Evolutionary conservation across 2,113 vertebrate species (phyloP), one percentile per base, ranked within the genome.

Genomic region (Arizona elegans): DNA sequence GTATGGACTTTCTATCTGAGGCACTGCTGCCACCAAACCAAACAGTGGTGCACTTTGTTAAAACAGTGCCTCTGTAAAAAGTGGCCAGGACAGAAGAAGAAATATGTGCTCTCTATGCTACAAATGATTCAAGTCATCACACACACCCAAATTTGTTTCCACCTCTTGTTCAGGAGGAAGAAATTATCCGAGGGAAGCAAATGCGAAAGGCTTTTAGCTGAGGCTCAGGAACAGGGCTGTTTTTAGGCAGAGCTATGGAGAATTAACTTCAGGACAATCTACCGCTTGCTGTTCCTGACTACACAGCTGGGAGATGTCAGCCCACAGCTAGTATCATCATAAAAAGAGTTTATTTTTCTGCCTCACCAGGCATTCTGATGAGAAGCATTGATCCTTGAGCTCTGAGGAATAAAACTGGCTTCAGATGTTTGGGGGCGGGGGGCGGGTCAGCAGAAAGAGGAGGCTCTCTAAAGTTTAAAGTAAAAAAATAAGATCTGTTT

Each of bases 191-290:
- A 89, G 54, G 12, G 8, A 86, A 86, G 81, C 19, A 21, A 90
- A 90, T 59, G 54, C 11, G 1, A 90, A 92, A 38, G 8, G 26
- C 54, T 15, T 3, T 86, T 90, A 58, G 81, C 65, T 47, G 8
- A 24, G 23, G 70, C 54, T 88, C 54, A 33, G 54, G 54, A 92
- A 29, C 24, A 26, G 62, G 12, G 62, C 47, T 70, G 29, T 19
- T 90, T 92, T 86, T 62, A 92, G 58, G 33, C 38, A 90, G 70
- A 9, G 54, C 54, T 86, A 86, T 47, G 65, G 89, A 81, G 88
- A 65, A 90, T 89, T 90, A 47, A 86, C 50, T 90, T 81, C 90
- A 91, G 50, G 50, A 88, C 43, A 47, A 53, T 70, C 52, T 92
- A 11, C n/a, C 65, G 24, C 29, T 59, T 33, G 58, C 47, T n/a